phyloP scores from a whole-genome alignment of 1,140 invertebrate species.

The Chrysomallon squamiferum region DNA sequence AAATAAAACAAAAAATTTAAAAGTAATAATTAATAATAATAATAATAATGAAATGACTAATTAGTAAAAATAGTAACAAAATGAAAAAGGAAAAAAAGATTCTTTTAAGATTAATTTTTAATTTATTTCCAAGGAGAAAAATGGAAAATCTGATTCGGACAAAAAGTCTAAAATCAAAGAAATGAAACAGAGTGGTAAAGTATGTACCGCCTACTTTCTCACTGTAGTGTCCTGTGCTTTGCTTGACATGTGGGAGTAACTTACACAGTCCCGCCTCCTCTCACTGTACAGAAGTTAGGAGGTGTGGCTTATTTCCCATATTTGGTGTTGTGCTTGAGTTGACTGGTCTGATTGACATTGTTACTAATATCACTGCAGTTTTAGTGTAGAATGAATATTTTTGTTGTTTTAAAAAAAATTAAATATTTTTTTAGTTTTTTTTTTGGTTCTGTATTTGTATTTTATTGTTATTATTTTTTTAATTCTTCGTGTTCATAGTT shows the following conservation, averaged over 20 bases:
- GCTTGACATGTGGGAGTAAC: background rate
- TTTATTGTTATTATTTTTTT: too few relatives aligned
- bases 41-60: too few relatives aligned
- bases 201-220: slow-evolving; percentile 21
- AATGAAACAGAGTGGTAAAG: slow-evolving; percentile 55
- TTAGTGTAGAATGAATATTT: too few relatives aligned
- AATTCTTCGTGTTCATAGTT: too few relatives aligned
- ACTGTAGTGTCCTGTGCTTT: background rate
- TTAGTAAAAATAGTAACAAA: too few relatives aligned
- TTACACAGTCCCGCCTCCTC: background rate
- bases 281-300: background rate
- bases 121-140: slow-evolving; percentile 21
- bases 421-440: too few relatives aligned
- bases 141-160: slow-evolving; percentile 21
- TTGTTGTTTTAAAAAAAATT: too few relatives aligned
- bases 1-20: too few relatives aligned
- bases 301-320: background rate
- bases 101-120: too few relatives aligned
- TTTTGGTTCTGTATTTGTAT: too few relatives aligned
- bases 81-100: too few relatives aligned
- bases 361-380: background rate
- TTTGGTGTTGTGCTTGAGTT: background rate
- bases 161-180: slow-evolving; percentile 49
- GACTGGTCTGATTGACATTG: background rate
- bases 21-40: too few relatives aligned